phyloP scores from a whole-genome alignment of 1,140 invertebrate species.

The Propsilocerus akamusi region DNA sequence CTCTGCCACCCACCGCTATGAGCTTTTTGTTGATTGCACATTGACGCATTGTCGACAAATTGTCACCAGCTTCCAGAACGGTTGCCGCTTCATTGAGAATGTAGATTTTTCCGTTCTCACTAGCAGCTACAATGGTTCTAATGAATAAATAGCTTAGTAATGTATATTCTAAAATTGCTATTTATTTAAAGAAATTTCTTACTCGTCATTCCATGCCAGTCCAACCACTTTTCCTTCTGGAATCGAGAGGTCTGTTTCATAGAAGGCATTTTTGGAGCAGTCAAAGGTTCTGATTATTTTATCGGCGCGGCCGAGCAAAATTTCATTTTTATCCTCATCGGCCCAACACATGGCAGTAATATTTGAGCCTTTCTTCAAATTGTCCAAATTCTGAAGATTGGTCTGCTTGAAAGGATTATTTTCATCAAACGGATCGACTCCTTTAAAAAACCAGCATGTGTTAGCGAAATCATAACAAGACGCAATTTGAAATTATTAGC shows the following conservation, averaged over 20 bases:
- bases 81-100: conserved; percentile 7
- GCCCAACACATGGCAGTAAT: conserved; percentile 51
- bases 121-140: conserved; percentile 16
- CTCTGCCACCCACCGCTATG: conserved; percentile 30
- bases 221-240: conserved; percentile 16
- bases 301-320: conserved; percentile 34
- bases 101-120: conserved; percentile 15
- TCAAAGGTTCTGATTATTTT: conserved; percentile 14
- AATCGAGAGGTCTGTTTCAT: conserved; percentile 8
- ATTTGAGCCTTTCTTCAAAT: conserved; percentile 28
- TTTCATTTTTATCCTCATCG: conserved; percentile 39
- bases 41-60: conserved; percentile 23
- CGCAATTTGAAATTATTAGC: conserved; percentile 5
- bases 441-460: conserved; percentile 9
- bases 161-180: background rate
- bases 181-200: background rate
- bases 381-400: conserved; percentile 28
- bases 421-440: conserved; percentile 13
- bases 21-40: conserved; percentile 19
- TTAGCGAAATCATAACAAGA: too few relatives aligned
- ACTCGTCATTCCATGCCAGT: conserved; percentile 14
- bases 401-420: conserved; percentile 15
- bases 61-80: conserved; percentile 13
- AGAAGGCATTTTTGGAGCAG: conserved; percentile 6
- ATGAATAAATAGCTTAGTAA: background rate